A percentile compares a stretch with the other conserved stretches of the same genome.
These are phyloP conservation scores for Cryptoprocta ferox DNA, from an alignment of 2,797 vertebrate genomes.

Conservation along the genomic window DNA sequence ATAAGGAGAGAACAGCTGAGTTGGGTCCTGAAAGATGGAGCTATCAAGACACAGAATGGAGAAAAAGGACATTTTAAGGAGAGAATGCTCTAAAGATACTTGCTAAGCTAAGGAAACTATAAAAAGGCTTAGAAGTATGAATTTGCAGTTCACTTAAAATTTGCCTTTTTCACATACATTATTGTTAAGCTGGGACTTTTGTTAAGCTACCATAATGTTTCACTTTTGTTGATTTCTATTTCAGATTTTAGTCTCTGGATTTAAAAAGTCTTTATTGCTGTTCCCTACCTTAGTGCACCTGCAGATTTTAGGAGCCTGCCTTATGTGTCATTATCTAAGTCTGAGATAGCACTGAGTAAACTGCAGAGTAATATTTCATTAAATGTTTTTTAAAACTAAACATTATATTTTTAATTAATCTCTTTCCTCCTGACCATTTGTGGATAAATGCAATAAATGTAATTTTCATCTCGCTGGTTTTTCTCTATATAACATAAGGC, in stretches of 20 bases:
- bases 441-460: background rate
- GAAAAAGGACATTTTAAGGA: background rate
- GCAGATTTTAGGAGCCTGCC: background rate
- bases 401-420: slow-evolving; percentile 15
- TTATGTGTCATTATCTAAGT: background rate
- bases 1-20: background rate
- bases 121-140: slow-evolving; percentile 23
- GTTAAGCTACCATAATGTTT: background rate
- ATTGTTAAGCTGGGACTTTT: background rate
- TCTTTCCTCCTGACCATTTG: background rate
- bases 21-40: background rate
- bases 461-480: slow-evolving; percentile 23
- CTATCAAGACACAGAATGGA: background rate
- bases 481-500: background rate
- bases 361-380: slow-evolving; percentile 12
- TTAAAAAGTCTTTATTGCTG: background rate
- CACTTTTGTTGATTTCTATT: background rate
- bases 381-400: background rate
- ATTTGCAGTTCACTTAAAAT: slow-evolving; percentile 5
- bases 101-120: background rate
- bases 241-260: slow-evolving; percentile 14
- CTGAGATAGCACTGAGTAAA: background rate
- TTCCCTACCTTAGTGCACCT: background rate
- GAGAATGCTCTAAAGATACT: background rate
- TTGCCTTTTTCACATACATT: background rate